A percentile compares a stretch with the other conserved stretches of the same genome.
phyloP scores from a whole-genome alignment of 2,797 vertebrate genomes.

The Poecilia gillii region DNA sequence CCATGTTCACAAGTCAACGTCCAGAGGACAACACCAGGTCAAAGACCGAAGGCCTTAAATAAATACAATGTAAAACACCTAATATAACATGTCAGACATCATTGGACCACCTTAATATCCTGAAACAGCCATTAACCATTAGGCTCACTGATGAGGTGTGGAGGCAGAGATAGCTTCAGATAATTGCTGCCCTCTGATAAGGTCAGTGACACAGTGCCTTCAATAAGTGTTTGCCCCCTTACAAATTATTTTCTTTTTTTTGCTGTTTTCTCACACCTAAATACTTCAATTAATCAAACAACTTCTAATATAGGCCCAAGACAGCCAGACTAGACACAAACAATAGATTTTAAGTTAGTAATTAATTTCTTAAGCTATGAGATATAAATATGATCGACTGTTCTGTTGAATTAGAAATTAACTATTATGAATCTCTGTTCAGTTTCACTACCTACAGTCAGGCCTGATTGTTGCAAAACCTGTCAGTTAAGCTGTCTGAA shows the following conservation, averaged over 20 bases:
- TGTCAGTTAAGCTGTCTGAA: no score
- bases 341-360: not conserved
- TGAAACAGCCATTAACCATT: not conserved
- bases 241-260: not conserved
- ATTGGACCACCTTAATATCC: not conserved
- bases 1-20: not conserved
- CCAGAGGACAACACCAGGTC: not conserved
- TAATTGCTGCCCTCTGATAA: not conserved
- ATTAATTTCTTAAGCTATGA: not conserved
- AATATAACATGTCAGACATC: slow-evolving; percentile 10
- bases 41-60: not conserved
- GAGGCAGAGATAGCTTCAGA: not conserved
- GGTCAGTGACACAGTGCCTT: not conserved
- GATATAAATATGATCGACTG: not conserved
- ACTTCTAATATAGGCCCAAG: not conserved
- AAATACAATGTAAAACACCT: slow-evolving; percentile 7
- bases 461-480: no score
- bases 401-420: not conserved
- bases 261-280: not conserved
- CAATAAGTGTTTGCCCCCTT: not conserved
- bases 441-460: not conserved
- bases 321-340: not conserved
- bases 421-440: not conserved
- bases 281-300: not conserved
- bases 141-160: not conserved